Conservation (phyloP, 2,113 vertebrate species). For the Menidia beryllina region DNA sequence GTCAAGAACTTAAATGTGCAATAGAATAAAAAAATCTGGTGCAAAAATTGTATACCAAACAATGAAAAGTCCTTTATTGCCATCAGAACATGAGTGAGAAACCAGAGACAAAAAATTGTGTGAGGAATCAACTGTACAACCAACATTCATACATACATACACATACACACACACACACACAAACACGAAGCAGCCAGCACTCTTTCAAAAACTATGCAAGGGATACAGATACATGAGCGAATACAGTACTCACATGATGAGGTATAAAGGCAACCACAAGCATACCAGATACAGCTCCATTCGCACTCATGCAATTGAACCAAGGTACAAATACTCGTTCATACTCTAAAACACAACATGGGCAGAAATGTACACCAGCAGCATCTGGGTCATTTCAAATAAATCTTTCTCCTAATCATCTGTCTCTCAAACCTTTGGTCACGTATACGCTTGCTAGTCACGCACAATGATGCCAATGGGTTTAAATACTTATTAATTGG, state of each 20-base stretch:
- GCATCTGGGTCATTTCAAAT: conserved; percentile 63
- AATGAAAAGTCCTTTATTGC: conserved; percentile 84
- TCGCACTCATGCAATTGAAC: conserved; percentile 69
- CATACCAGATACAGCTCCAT: conserved; percentile 60
- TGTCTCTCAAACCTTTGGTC: conserved; percentile 73
- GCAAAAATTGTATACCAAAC: conserved; percentile 74
- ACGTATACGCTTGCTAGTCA: conserved; percentile 63
- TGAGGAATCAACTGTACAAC: conserved; percentile 75
- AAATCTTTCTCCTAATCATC: conserved; percentile 53
- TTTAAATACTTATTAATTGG: conserved; percentile 49
- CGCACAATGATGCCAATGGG: conserved; percentile 53
- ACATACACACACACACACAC: conserved; percentile 15
- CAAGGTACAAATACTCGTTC: conserved; percentile 71
- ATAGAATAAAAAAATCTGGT: conserved; percentile 11
- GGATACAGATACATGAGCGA: conserved; percentile 64
- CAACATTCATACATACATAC: conserved; percentile 46
- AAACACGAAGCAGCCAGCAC: conserved; percentile 48
- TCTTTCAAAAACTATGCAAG: conserved; percentile 56
- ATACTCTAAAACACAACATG: conserved; percentile 66
- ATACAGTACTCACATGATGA: conserved; percentile 79
- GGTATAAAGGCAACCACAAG: conserved; percentile 76
- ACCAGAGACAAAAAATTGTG: conserved; percentile 77
- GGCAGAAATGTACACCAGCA: conserved; percentile 73
- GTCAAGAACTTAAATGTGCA: not conserved
- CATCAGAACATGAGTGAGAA: conserved; percentile 81